Percentiles rank a stretch among this genome's conserved stretches.
phyloP scores from a whole-genome alignment of 2,797 vertebrate genomes.

The Streptopelia turtur region DNA sequence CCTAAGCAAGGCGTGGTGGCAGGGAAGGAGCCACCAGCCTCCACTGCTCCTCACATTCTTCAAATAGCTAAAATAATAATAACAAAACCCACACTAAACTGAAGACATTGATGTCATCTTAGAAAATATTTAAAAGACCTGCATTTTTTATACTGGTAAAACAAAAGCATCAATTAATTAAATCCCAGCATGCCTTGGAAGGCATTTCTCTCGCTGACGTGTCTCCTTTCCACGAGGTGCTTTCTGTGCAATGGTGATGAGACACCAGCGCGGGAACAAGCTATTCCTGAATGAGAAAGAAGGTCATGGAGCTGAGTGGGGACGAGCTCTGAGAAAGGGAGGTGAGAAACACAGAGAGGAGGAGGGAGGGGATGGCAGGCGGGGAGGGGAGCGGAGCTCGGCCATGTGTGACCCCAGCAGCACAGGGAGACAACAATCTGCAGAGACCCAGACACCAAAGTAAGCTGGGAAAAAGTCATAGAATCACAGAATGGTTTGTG shows the following conservation, averaged over 20 bases:
- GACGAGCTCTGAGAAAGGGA: not conserved
- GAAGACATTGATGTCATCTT: conserved; percentile 53
- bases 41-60: conserved; percentile 35
- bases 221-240: not conserved
- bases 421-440: not conserved
- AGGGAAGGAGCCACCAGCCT: not conserved
- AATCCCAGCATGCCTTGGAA: conserved; percentile 34
- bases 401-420: not conserved
- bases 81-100: conserved; percentile 30
- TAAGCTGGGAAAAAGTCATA: not conserved
- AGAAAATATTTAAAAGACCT: conserved; percentile 35
- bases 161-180: conserved; percentile 47
- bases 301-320: not conserved
- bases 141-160: conserved; percentile 36
- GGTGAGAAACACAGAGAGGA: not conserved
- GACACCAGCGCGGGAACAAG: conserved; percentile 10
- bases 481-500: too few species aligned
- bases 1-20: not conserved
- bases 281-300: conserved; percentile 36
- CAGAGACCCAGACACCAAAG: not conserved
- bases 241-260: conserved; percentile 3
- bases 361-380: not conserved
- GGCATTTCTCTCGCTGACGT: not conserved
- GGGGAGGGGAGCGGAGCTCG: not conserved
- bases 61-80: conserved; percentile 46